Base-by-base conservation (phyloP, 2,797 vertebrate genomes). In the Melanotaenia trifasciata region DNA sequence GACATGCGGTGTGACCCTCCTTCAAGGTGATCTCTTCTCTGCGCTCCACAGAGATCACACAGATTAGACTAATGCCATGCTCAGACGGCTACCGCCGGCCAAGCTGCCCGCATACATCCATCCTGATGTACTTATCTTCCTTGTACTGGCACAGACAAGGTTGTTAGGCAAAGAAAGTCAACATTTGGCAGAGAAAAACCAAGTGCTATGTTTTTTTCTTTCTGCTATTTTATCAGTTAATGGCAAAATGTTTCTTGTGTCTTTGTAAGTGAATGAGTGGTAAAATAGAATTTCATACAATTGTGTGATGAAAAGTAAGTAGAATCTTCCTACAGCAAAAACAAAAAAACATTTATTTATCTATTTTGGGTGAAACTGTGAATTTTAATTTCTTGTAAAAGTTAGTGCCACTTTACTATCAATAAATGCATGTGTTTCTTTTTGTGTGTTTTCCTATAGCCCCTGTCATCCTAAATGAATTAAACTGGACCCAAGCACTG, bases 401-500 rank as follows among this genome's bases (percentile, higher is more conserved):
- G 20, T 45, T 26, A 50, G 13, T 24, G 53, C 32, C 11, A 22
- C 4, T 59, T 63, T 38, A 22, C 6, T 14, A 2, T 56, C 33
- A 33, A n/a, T 67, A 12, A 28, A 33, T 43, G 8, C 14, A 2
- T 58, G 58, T 59, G 5, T 65, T 45, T 61, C 0, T 47, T 2
- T 61, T 5, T 64, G 51, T 76, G 13, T 74, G 66, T 79, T 56
- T 36, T 30, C 32, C 28, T 26, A 4, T 90, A 99, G 98, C 98
- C 59, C 97, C 97, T 0, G 95, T 97, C 68, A 99, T 99, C 89
- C 95, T 99, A 32, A 99, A 99, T 0, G 98, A 99, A 90, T 90
- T 99, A 79, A 99, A 99, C 94, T 99, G 98, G 98, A 99, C 98
- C 0, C 97, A 98, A 84, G 95, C 96, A 0, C 92, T 99, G 90